Percentiles rank a stretch among this genome's conserved stretches.
These are phyloP conservation scores for Drosophila siamana DNA, from an alignment of 2,888 invertebrate species.

Conservation along the genomic window DNA sequence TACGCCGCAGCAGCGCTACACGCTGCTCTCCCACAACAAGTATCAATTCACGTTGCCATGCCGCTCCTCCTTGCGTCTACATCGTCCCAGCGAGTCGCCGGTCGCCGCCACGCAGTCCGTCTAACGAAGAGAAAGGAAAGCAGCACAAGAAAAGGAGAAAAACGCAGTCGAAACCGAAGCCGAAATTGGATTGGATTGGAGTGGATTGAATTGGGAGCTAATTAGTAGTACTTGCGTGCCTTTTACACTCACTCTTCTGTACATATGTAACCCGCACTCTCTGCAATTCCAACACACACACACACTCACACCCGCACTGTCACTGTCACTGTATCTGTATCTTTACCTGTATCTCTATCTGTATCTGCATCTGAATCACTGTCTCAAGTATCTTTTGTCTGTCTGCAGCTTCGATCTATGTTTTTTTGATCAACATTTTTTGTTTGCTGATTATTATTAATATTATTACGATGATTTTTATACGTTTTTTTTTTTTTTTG, in stretches of 20 bases:
- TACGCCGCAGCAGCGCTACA: constrained; percentile 86
- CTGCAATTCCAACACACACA: constrained; percentile 25
- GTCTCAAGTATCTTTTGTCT: constrained; percentile 21
- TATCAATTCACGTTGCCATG: constrained; percentile 85
- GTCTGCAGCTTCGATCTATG: constrained; percentile 25
- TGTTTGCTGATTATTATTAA: constrained; percentile 47
- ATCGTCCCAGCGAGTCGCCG: constrained; percentile 52
- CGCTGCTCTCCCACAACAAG: constrained; percentile 83
- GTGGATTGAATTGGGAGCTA: constrained; percentile 32
- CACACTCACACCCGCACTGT: constrained; percentile 25
- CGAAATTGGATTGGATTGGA: constrained; percentile 2
- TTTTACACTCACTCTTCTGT: constrained; percentile 47
- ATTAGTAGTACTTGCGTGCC: constrained; percentile 14
- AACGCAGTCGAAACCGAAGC: not conserved
- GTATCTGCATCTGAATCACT: constrained; percentile 19
- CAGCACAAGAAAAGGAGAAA: constrained; percentile 3
- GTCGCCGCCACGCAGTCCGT: constrained; percentile 70
- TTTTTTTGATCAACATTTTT: constrained; percentile 46
- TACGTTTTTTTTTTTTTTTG: constrained; percentile 34
- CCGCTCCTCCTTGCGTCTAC: constrained; percentile 84
- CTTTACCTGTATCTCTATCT: constrained; percentile 1
- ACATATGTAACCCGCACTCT: constrained; percentile 43
- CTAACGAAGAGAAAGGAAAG: constrained; percentile 39
- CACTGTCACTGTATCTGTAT: constrained; percentile 18
- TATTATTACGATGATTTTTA: constrained; percentile 13